Conservation (phyloP, 2,797 vertebrate genomes). For the Muscicapa comitata region DNA sequence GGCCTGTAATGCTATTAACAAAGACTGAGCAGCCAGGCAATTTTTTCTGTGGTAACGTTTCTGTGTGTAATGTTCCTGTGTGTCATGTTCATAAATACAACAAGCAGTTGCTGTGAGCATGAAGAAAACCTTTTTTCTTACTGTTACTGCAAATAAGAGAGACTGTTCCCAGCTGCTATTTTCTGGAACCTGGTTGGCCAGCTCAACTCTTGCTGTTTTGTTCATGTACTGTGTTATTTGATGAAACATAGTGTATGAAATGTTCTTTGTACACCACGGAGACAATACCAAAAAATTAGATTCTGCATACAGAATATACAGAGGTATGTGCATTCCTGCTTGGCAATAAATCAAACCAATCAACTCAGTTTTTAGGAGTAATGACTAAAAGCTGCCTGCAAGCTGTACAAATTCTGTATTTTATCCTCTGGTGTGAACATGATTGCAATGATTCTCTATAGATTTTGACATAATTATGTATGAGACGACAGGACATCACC, state of each 20-base stretch:
- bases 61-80: neutral
- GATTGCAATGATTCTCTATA: neutral
- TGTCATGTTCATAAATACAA: neutral
- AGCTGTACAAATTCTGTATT: neutral
- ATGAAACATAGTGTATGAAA: neutral
- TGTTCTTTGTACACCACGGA: neutral
- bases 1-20: neutral
- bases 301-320: neutral
- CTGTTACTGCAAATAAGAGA: neutral
- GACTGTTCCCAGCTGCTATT: neutral
- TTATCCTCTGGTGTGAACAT: neutral
- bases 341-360: slow-evolving; percentile 2
- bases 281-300: neutral
- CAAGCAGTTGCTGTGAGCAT: neutral
- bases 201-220: neutral
- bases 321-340: neutral
- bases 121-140: neutral
- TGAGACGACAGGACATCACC: neutral
- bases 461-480: neutral
- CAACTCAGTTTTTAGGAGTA: neutral
- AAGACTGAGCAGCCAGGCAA: neutral
- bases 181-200: neutral
- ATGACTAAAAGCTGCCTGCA: neutral
- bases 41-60: neutral
- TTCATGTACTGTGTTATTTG: neutral